These are phyloP conservation scores for Pyxicephalus adspersus DNA, from an alignment of 2,113 vertebrate genomes.

Conservation along the genomic window DNA sequence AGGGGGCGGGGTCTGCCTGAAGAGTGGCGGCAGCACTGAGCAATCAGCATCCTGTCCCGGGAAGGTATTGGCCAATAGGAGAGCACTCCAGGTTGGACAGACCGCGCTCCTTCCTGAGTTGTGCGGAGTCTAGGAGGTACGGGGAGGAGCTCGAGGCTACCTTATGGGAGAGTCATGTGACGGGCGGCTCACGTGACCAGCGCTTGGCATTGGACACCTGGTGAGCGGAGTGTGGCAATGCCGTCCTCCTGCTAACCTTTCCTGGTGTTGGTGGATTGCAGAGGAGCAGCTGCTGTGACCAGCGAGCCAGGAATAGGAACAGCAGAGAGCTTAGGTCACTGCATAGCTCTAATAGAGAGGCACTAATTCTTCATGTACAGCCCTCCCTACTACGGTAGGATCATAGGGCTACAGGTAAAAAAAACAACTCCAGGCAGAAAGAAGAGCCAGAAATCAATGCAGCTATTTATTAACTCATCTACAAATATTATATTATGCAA, in stretches of 20 bases:
- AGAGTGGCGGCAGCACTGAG: not conserved
- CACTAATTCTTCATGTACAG: too few relatives aligned
- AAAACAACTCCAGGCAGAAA: too few relatives aligned
- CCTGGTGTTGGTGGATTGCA: too few relatives aligned
- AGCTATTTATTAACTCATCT: too few relatives aligned
- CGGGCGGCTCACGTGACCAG: not conserved
- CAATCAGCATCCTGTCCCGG: not conserved
- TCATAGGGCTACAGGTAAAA: too few relatives aligned
- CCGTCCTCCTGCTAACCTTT: not conserved
- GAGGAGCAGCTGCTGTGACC: not conserved
- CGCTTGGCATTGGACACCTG: conserved; percentile 21
- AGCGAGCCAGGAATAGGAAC: conserved; percentile 10
- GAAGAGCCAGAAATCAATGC: too few relatives aligned
- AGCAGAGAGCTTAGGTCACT: not conserved
- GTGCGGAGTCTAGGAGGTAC: not conserved
- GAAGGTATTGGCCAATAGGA: conserved; percentile 13
- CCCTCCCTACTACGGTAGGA: too few relatives aligned
- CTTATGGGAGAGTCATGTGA: conserved; percentile 37
- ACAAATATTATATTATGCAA: too few relatives aligned
- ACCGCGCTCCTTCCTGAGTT: conserved; percentile 23
- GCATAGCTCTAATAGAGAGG: too few relatives aligned
- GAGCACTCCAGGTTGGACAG: not conserved
- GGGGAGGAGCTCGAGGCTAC: not conserved
- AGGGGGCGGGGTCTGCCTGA: not conserved
- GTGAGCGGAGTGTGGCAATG: not conserved